phyloP scores from a whole-genome alignment of 2,113 vertebrate species.

The Nestor notabilis region DNA sequence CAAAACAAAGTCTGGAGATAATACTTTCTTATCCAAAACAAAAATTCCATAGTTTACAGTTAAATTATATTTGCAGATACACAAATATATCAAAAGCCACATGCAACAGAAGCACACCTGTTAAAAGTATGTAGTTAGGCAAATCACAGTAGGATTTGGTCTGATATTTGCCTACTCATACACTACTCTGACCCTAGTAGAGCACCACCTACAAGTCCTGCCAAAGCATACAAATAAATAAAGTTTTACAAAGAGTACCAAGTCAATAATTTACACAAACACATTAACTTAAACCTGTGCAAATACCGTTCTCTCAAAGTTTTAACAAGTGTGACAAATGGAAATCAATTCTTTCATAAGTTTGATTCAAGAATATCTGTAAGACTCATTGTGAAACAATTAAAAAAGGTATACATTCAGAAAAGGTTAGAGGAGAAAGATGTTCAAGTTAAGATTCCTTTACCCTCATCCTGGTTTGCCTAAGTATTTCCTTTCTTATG shows the following conservation, averaged over 20 bases:
- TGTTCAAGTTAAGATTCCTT: neutral
- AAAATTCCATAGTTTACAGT: neutral
- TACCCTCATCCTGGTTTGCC: neutral
- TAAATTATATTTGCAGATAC: slow-evolving; percentile 45
- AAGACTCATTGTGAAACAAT: neutral
- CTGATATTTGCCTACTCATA: slow-evolving; percentile 39
- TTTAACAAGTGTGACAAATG: neutral
- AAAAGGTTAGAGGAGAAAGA: neutral
- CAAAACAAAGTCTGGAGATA: neutral
- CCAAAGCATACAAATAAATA: slow-evolving; percentile 52
- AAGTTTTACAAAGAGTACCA: slow-evolving; percentile 35
- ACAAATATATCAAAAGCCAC: slow-evolving; percentile 29
- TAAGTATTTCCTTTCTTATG: neutral
- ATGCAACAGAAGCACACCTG: slow-evolving; percentile 51
- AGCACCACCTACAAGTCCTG: slow-evolving; percentile 37
- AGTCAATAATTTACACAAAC: slow-evolving; percentile 40
- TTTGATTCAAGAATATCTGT: neutral
- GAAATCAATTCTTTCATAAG: neutral
- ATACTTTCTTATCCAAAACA: neutral
- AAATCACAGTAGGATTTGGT: slow-evolving; percentile 22
- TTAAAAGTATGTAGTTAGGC: slow-evolving; percentile 3
- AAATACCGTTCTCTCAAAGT: neutral
- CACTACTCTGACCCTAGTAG: slow-evolving; percentile 42
- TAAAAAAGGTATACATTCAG: neutral
- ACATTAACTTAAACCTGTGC: slow-evolving; percentile 12